These are phyloP conservation scores for Saccostrea glomerata DNA, from an alignment of 1,140 invertebrate genomes.

Conservation along the genomic window DNA sequence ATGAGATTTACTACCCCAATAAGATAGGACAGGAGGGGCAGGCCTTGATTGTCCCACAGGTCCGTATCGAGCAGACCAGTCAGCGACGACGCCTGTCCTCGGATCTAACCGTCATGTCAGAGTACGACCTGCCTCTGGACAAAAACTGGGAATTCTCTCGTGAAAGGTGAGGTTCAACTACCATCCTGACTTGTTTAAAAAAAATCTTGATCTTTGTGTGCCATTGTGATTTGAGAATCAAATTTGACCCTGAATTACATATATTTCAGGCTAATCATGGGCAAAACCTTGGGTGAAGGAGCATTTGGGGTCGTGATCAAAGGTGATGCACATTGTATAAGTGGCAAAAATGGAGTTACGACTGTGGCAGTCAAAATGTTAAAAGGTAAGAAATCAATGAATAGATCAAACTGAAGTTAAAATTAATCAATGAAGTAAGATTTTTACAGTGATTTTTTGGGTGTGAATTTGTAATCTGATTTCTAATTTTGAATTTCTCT, in stretches of 20 bases:
- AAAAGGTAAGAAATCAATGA: constrained; percentile 86
- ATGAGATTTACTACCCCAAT: constrained; percentile 74
- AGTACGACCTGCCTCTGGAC: constrained; percentile 96
- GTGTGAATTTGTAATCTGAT: no score
- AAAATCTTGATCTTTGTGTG: neutral
- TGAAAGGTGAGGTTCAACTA: constrained; percentile 80
- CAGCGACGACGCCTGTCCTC: constrained; percentile 74
- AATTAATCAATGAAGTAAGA: no score
- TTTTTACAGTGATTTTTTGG: no score
- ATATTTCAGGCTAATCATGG: constrained; percentile 83
- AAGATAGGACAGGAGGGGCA: constrained; percentile 64
- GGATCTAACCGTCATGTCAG: constrained; percentile 82
- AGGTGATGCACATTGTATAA: constrained; percentile 87
- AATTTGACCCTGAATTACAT: neutral
- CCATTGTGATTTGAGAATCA: neutral
- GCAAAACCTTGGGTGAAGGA: constrained; percentile 93
- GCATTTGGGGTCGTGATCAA: constrained; percentile 96
- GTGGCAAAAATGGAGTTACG: constrained; percentile 84
- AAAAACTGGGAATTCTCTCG: constrained; percentile 94
- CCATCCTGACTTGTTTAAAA: neutral
- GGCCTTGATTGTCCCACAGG: constrained; percentile 76
- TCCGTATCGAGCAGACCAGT: constrained; percentile 76
- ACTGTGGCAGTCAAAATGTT: constrained; percentile 99
- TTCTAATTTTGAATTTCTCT: neutral
- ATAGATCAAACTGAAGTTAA: neutral